phyloP scores from a whole-genome alignment of 1,140 invertebrate genomes.

The Chionoecetes opilio region DNA sequence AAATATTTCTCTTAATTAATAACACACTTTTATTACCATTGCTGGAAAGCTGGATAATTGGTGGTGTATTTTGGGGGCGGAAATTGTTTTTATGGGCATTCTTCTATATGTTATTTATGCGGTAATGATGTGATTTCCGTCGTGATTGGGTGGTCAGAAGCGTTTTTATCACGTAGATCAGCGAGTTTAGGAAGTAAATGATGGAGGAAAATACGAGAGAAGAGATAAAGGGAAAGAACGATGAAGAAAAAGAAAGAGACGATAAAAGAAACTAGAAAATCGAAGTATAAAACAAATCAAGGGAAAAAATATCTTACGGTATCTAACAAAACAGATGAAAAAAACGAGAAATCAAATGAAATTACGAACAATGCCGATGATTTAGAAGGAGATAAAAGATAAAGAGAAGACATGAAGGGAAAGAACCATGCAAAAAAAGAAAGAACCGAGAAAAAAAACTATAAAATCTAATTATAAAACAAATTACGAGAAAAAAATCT shows the following conservation, averaged over 20 bases:
- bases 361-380: too few relatives aligned
- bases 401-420: not conserved
- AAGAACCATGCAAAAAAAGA: not conserved
- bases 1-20: constrained; percentile 32
- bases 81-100: not conserved
- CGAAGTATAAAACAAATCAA: not conserved
- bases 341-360: not conserved
- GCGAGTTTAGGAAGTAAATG: not conserved
- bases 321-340: not conserved
- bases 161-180: not conserved
- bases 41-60: not conserved
- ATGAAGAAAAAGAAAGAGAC: not conserved
- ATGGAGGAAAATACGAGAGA: too few relatives aligned
- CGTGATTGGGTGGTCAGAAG: not conserved
- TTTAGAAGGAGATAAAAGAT: not conserved
- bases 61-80: not conserved
- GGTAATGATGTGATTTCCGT: not conserved
- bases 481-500: not conserved
- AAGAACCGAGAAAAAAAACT: not conserved
- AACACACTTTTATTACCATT: not conserved
- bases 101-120: not conserved
- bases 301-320: not conserved
- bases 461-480: too few relatives aligned
- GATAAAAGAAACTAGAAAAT: not conserved
- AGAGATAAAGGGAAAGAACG: not conserved